Evolutionary conservation across 2,113 vertebrate species (phyloP), one percentile per base, ranked within the genome.

Genomic region (Albula glossodonta): DNA sequence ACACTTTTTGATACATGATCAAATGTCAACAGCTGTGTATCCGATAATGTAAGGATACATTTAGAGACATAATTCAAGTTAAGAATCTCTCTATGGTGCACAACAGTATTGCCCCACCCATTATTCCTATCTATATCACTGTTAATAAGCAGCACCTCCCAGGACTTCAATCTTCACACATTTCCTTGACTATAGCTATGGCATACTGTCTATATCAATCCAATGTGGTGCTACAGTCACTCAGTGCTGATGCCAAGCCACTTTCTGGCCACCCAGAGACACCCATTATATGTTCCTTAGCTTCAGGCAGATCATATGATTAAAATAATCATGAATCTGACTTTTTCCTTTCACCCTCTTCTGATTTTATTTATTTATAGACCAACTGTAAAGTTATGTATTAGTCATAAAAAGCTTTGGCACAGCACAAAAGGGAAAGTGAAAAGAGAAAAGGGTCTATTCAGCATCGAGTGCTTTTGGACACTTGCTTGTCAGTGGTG

Each of bases 251-350:
- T 57, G 31, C 78, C 31, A 57, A 31, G 81, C 25, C 5, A n/a
- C 41, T 31, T 25, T 82, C 52, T 1, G 53, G 49, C 52, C n/a
- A 41, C 74, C 70, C 9, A 31, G 4, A 9, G 80, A 82, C 31
- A 83, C 53, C 48, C 85, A n/a, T 48, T 50, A 49, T 2, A 51
- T n/a, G 63, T 57, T 19, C 60, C 66, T 48, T 63, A 13, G 81
- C 63, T 81, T 56, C 66, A 56, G 66, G 80, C 51, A 56, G 15
- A 78, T 83, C 81, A 83, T n/a, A 57, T 81, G 85, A 83, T 86
- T 86, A 83, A 83, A 86, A 86, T 86, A 83, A 86, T 86, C 81
- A 83, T 86, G 85, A 86, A 86, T 78, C 85, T 83, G 85, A 83
- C 22, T 57, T 57, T 77, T 81, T 49, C 31, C 50, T 74, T 19